Conservation (phyloP, 2,113 vertebrate species). For the Microcebus tavaratra region DNA sequence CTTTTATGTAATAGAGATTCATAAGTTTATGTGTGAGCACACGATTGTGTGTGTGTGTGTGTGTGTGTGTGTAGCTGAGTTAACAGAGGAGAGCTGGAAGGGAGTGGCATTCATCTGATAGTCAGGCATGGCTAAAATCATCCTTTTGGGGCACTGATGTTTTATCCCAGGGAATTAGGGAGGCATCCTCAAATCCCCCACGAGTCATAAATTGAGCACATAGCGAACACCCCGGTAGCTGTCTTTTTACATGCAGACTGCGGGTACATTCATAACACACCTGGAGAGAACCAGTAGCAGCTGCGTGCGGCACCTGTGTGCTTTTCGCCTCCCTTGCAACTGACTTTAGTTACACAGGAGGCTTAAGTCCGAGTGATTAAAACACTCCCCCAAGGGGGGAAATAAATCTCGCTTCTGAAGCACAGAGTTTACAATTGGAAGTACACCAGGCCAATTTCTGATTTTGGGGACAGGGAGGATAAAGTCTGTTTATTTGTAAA, state of each 20-base stretch:
- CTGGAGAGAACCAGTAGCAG: background rate
- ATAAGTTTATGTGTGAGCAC: background rate
- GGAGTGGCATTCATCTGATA: background rate
- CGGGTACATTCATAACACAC: background rate
- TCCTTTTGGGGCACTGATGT: accelerated
- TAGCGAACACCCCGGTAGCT: background rate
- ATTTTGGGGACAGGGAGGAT: background rate
- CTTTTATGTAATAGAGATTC: background rate
- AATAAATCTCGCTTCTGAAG: background rate
- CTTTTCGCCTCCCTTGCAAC: background rate
- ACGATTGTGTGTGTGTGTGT: background rate
- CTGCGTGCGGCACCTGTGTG: background rate
- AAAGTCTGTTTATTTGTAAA: background rate
- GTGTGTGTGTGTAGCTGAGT: background rate
- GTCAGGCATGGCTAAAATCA: background rate
- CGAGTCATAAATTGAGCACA: accelerated
- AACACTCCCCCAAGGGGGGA: background rate
- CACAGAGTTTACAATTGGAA: background rate
- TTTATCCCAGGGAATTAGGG: background rate
- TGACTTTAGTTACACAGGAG: background rate
- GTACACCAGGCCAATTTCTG: background rate
- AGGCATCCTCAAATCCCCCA: background rate
- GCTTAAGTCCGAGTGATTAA: background rate
- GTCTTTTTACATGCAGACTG: background rate
- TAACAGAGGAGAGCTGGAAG: background rate